Conservation (phyloP, 2,888 invertebrate genomes). For the Callinectes sapidus region DNA sequence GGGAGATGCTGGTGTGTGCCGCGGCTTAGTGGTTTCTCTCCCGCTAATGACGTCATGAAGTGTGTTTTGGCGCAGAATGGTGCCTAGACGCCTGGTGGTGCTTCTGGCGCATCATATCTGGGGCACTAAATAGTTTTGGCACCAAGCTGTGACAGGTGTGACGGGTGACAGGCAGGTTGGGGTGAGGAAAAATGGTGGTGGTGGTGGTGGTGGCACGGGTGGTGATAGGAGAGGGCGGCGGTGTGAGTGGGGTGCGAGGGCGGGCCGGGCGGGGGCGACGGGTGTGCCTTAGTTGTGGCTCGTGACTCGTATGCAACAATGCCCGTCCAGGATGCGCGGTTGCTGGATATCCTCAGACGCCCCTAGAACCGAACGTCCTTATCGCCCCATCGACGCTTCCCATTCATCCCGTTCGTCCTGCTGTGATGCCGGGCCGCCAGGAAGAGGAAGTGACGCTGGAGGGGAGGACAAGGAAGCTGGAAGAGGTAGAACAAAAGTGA, state of each 20-base stretch:
- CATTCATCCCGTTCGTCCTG: not conserved
- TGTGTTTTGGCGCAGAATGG: not conserved
- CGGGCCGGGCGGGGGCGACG: slow-evolving; percentile 29
- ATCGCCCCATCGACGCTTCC: not conserved
- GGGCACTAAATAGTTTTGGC: not conserved
- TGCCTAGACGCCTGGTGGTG: not conserved
- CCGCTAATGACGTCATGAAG: not conserved
- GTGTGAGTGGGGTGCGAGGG: slow-evolving; percentile 36
- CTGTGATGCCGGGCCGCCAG: not conserved
- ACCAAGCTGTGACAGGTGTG: not conserved
- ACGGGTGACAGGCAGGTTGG: not conserved
- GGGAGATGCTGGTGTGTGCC: not conserved
- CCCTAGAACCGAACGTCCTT: not conserved
- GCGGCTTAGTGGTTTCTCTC: not conserved
- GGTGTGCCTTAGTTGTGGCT: slow-evolving; percentile 23
- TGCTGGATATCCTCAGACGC: slow-evolving; percentile 3
- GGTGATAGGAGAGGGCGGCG: not conserved
- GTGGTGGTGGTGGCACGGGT: slow-evolving; percentile 25
- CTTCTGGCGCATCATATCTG: not conserved
- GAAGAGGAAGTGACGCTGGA: slow-evolving; percentile 18
- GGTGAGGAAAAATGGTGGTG: not conserved
- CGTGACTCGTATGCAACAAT: slow-evolving; percentile 42
- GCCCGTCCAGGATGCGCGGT: slow-evolving; percentile 2
- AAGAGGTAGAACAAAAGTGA: slow-evolving; percentile 30
- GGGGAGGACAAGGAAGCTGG: not conserved